phyloP scores from a whole-genome alignment of 2,888 invertebrate species.

The Heliothis peltigera region DNA sequence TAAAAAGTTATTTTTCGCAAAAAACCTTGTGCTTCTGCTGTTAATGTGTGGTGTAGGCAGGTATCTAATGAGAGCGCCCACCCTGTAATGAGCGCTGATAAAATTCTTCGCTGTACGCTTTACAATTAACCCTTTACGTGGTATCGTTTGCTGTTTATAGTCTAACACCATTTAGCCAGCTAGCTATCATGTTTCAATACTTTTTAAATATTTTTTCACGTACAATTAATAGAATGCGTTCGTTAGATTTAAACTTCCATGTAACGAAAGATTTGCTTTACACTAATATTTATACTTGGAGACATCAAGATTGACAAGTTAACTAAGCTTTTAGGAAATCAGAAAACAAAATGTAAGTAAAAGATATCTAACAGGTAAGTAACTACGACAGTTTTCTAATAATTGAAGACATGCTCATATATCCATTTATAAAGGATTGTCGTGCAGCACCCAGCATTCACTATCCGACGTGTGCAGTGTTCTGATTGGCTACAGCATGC shows the following conservation, averaged over 20 bases:
- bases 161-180: constrained; percentile 5
- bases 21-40: constrained; percentile 31
- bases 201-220: not conserved
- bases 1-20: not conserved
- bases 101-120: constrained; percentile 41
- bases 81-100: constrained; percentile 38
- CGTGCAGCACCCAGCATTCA: constrained; percentile 7
- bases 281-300: too few relatives aligned
- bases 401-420: constrained; percentile 18
- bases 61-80: not conserved
- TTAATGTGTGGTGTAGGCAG: constrained; percentile 5
- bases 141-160: constrained; percentile 30
- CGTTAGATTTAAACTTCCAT: too few relatives aligned
- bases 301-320: too few relatives aligned
- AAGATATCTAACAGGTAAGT: not conserved
- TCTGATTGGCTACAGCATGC: constrained; percentile 42
- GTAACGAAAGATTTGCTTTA: too few relatives aligned
- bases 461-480: constrained; percentile 26
- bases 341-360: not conserved
- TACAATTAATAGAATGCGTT: not conserved
- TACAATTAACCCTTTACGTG: constrained; percentile 51
- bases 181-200: constrained; percentile 24
- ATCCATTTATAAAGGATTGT: not conserved
- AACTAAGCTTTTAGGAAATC: too few relatives aligned
- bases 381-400: not conserved